phyloP scores from a whole-genome alignment of 1,140 invertebrate species.

The Varroa destructor region DNA sequence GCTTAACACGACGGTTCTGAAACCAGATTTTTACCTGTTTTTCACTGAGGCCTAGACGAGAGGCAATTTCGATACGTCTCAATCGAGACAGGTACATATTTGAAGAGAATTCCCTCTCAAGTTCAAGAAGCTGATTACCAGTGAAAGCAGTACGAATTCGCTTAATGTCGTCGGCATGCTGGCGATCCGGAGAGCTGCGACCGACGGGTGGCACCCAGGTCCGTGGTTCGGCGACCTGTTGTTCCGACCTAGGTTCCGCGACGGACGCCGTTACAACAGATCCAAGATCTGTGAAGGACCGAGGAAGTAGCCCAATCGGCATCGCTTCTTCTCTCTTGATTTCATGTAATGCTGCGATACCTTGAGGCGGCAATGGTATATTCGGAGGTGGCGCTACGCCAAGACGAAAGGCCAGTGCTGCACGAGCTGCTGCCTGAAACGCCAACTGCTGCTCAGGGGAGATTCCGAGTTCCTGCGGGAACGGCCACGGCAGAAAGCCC shows the following conservation, averaged over 20 bases:
- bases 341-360: not conserved
- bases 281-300: too few species aligned
- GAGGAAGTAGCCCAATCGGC: too few species aligned
- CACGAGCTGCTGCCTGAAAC: slow-evolving; percentile 7
- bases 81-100: slow-evolving; percentile 50
- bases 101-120: slow-evolving; percentile 47
- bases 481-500: not conserved
- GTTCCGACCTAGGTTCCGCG: not conserved
- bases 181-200: not conserved
- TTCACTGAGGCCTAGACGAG: slow-evolving; percentile 58
- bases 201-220: not conserved
- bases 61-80: slow-evolving; percentile 49
- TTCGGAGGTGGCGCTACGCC: not conserved
- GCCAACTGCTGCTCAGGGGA: slow-evolving; percentile 9
- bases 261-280: not conserved
- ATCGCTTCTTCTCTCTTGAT: slow-evolving; percentile 12
- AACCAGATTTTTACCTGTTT: slow-evolving; percentile 89
- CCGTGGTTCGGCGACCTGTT: not conserved
- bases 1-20: slow-evolving; percentile 45
- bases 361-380: not conserved
- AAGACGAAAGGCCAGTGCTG: slow-evolving; percentile 1
- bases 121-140: slow-evolving; percentile 47
- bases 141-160: slow-evolving; percentile 49
- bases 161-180: slow-evolving; percentile 37
- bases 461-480: slow-evolving; percentile 1